Conservation (phyloP, 2,888 invertebrate genomes). For the Achlya flavicornis region DNA sequence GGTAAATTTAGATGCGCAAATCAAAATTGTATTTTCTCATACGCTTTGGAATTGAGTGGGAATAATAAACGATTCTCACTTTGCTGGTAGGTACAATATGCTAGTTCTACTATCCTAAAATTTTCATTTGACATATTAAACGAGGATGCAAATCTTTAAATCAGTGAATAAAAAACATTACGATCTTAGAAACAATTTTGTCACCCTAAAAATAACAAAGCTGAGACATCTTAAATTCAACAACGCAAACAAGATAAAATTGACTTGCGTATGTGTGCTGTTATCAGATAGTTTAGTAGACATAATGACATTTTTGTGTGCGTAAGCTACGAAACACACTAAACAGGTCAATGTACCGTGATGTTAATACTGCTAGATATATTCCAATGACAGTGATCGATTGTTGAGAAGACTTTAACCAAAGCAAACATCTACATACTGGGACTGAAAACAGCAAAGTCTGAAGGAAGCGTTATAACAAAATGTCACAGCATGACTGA, state of each 20-base stretch:
- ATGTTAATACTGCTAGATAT: conserved; percentile 67
- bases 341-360: conserved; percentile 73
- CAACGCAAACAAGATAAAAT: conserved; percentile 71
- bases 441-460: conserved; percentile 61
- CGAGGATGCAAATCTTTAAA: neutral
- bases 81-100: neutral
- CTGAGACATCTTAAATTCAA: conserved; percentile 49
- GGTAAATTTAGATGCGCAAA: neutral
- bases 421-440: conserved; percentile 69
- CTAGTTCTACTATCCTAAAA: neutral
- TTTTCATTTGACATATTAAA: neutral
- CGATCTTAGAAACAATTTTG: neutral
- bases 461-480: conserved; percentile 56
- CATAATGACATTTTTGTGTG: conserved; percentile 56
- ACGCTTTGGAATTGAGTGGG: neutral
- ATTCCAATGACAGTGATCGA: conserved; percentile 77
- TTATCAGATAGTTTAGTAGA: conserved; percentile 63
- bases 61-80: neutral
- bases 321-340: conserved; percentile 60
- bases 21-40: neutral
- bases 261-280: conserved; percentile 46
- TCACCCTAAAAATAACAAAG: conserved; percentile 21
- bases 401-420: conserved; percentile 71
- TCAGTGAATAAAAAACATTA: neutral
- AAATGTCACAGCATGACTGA: conserved; percentile 66